These are phyloP conservation scores for Heliconius aoede DNA, from an alignment of 2,888 invertebrate species.

Conservation along the genomic window DNA sequence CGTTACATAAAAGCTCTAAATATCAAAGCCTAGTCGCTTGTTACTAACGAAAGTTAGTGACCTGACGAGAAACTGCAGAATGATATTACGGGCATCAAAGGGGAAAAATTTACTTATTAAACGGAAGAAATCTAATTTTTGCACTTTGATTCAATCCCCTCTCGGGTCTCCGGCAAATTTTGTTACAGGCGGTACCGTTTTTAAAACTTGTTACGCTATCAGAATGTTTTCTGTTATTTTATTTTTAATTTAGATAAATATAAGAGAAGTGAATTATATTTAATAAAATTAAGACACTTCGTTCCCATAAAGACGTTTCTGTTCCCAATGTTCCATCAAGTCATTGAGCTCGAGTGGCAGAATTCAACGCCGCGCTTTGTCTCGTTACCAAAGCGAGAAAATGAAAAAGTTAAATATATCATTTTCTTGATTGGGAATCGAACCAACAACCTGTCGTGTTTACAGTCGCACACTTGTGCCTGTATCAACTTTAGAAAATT, in stretches of 20 bases:
- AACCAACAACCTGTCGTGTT: no score
- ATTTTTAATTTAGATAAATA: slow-evolving; percentile 53
- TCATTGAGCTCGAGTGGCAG: no score
- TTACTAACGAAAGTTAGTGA: slow-evolving; percentile 52
- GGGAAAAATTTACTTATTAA: slow-evolving; percentile 57
- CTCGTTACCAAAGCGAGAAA: no score
- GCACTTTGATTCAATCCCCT: slow-evolving; percentile 61
- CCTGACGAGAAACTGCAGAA: slow-evolving; percentile 60
- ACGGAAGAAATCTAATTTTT: slow-evolving; percentile 74
- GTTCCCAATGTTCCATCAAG: no score
- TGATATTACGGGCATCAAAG: slow-evolving; percentile 70
- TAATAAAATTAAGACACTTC: no score
- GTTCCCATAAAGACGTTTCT: no score
- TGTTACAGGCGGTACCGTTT: slow-evolving; percentile 61
- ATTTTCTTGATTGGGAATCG: no score
- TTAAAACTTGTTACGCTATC: slow-evolving; percentile 63
- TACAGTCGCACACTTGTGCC: no score
- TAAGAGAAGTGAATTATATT: background rate
- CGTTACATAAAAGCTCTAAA: background rate
- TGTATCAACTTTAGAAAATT: no score
- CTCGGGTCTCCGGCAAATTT: slow-evolving; percentile 55
- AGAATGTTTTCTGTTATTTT: slow-evolving; percentile 52
- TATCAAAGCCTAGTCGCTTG: background rate
- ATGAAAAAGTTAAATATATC: no score
- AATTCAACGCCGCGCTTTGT: no score